Evolutionary conservation across 1,140 invertebrate genomes (phyloP), one percentile per base, ranked within the genome.

Genomic region (Meteorus sp.): DNA sequence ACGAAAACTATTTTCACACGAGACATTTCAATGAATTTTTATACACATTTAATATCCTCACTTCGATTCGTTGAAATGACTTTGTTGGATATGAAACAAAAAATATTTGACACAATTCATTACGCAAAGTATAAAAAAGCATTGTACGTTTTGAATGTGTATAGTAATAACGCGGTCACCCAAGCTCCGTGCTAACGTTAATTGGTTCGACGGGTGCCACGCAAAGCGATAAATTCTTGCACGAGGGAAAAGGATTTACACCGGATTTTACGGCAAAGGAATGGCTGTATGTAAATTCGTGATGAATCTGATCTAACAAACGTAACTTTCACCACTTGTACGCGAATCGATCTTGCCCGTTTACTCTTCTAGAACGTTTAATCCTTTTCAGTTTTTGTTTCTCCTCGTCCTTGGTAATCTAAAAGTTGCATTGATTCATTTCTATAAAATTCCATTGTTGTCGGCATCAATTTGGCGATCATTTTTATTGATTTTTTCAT

Each of bases 131-230:
- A n/a, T n/a, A n/a, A n/a, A n/a, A n/a, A n/a, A n/a, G n/a, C n/a
- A n/a, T n/a, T n/a, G n/a, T n/a, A n/a, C n/a, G n/a, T n/a, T n/a
- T n/a, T n/a, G n/a, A n/a, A n/a, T n/a, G n/a, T n/a, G n/a, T n/a
- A n/a, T n/a, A n/a, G 17, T n/a, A 44, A 13, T n/a, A 22, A 29
- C 13, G 15, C 44, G 22, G 31, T 41, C 20, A 31, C 23, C 37
- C 22, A 39, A 51, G 48, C 51, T 33, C 37, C 37, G 51, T 53
- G 56, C 47, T 58, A 62, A 58, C 55, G 50, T 54, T 62, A 62
- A 62, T 62, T 62, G 60, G 60, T 62, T 62, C 60, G 60, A 62
- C 60, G 60, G 60, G 55, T 35, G 54, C 56, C 60, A 62, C 60
- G 51, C 60, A 56, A 62, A 27, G 54, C 60, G 51, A 62, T 62